A percentile compares a stretch with the other conserved stretches of the same genome.
Conservation (phyloP, 2,888 invertebrate genomes). For the Tenthredo scrophulariae region DNA sequence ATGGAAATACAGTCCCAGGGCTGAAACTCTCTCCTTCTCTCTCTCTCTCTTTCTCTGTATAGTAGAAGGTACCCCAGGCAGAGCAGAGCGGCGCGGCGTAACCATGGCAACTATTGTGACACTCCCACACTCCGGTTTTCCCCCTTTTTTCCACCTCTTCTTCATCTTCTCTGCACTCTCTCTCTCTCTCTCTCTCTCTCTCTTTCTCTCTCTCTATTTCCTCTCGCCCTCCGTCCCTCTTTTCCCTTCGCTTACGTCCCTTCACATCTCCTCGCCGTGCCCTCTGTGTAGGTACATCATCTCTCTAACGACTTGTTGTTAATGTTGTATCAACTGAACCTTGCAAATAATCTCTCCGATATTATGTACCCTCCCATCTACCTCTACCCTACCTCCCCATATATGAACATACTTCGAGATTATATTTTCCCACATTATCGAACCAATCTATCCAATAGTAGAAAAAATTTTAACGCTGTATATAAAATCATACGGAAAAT, state of each 20-base stretch:
- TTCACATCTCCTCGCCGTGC: conserved; percentile 59
- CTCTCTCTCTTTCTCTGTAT: conserved; percentile 58
- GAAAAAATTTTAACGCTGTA: too few species aligned
- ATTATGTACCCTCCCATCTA: neutral
- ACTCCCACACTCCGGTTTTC: conserved; percentile 62
- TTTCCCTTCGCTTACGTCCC: conserved; percentile 57
- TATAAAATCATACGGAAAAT: too few species aligned
- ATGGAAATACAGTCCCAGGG: conserved; percentile 77
- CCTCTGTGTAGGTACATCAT: conserved; percentile 66
- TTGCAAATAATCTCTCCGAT: conserved; percentile 67
- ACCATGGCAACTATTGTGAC: conserved; percentile 75
- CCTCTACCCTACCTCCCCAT: neutral
- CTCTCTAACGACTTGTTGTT: conserved; percentile 76
- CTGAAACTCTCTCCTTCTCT: conserved; percentile 68
- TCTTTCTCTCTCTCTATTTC: conserved; percentile 58
- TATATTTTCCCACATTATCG: too few species aligned
- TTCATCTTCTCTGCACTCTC: conserved; percentile 59
- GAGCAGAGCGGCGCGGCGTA: conserved; percentile 70
- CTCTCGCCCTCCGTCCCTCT: conserved; percentile 58
- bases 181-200: conserved; percentile 56
- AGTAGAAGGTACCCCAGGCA: conserved; percentile 57
- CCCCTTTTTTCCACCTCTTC: conserved; percentile 53
- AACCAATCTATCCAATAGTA: too few species aligned
- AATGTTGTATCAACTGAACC: conserved; percentile 74
- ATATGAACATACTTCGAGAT: neutral